Evolutionary conservation across 2,888 invertebrate species (phyloP), one percentile per base, ranked within the genome.

Genomic region (Plebejus melissa): DNA sequence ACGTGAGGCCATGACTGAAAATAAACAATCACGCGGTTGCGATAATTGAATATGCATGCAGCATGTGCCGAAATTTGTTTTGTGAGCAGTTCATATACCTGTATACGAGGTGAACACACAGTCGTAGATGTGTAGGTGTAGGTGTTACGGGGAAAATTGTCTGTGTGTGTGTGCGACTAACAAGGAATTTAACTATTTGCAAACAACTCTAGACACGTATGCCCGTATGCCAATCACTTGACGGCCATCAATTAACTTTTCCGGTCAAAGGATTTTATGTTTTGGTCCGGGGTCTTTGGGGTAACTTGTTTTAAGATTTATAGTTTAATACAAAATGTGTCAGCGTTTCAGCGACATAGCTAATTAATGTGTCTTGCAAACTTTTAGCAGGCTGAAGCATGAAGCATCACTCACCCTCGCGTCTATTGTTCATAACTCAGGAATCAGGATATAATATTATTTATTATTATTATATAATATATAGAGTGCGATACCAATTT

Each of bases 171-270:
- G 76, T 69, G 76, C 80, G 78, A 84, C 86, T 87, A 82, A 79
- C 79, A 81, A 87, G 87, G 88, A 88, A 89, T 88, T 87, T 87
- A 84, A 88, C 89, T 89, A 86, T 87, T 90, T 89, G 85, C 87
- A 87, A 88, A 85, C 72, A 72, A 54, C 72, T 54, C 54, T 28
- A 82, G 81, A 87, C 85, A 88, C 87, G 86, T 87, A 87, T 87
- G 81, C 86, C 85, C 87, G 86, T 87, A 87, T 87, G 81, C 86
- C 85, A 85, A 88, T 88, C 89, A 90, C 87, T 87, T 90, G 90
- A 90, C 65, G 36, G 77, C 70, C 70, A 77, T 76, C 70, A 77
- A 77, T 72, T 76, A 54, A 65, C 28, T 32, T 75, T 70, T 38
- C 9, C 9, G 2, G 50, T 6, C 75, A 79, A 74, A 71, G 74